Base-by-base conservation (phyloP, 1,140 invertebrate genomes). In the Caenorhabditis briggsae region DNA sequence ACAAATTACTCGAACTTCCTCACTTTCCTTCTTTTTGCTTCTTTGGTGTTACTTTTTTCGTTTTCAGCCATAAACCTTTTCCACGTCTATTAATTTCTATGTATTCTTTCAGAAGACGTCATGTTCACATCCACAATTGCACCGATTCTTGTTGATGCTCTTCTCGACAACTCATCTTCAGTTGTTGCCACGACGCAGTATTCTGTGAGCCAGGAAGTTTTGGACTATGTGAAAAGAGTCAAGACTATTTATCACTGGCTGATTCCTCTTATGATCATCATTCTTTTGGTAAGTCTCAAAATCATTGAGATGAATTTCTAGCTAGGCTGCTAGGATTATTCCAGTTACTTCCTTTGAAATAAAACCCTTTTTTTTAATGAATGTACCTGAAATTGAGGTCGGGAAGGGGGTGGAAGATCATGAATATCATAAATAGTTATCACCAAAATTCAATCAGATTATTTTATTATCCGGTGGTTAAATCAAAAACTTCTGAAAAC, bases 181-280 rank as follows among this genome's bases (percentile, higher is more conserved):
- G 23, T 59, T 9, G 20, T 78, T 25, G 3, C 70, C 48, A 50
- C 70, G 5, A 78, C 70, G 20, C 33, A 78, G 18, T 50, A 46
- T 48, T n/a, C 70, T n/a, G n/a, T 78, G 5, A 78, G 70, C 33
- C 5, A 11, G 7, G 70, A 78, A 50, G n/a, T 78, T 50, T 33
- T 78, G 11, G 70, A 78, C 11, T 78, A 78, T 78, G 46, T 78
- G 14, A 78, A 50, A 50, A 2, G 12, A 6, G 70, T 78, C 0
- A 85, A 85, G 48, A 78, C 33, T 8, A 82, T 89, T 43, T 89
- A 89, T 59, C 58, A 90, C 18, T 89, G 88, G 88, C 58, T 89
- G n/a, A 61, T 89, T 83, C 89, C 89, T 2, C 8, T 89, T 11
- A 89, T 89, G 88, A 84, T 88, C 18, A 58, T 82, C 6, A 86